These are phyloP conservation scores for Alsophila aescularia DNA, from an alignment of 2,888 invertebrate species.

Conservation along the genomic window DNA sequence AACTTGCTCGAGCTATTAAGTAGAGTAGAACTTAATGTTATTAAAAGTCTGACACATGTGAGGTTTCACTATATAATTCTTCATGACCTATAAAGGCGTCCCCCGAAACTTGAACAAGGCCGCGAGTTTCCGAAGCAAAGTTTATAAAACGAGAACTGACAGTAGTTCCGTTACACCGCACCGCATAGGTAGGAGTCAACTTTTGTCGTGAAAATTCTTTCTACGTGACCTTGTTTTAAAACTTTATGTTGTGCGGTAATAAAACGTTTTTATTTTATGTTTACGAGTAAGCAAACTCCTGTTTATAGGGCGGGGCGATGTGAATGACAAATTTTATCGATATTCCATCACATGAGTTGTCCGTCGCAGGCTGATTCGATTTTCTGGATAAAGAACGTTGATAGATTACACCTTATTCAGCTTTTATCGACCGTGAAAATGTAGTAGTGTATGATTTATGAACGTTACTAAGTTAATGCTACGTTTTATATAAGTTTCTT, in stretches of 20 bases:
- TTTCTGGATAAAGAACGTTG: constrained; percentile 41
- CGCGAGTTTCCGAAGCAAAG: constrained; percentile 55
- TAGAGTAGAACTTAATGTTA: constrained; percentile 10
- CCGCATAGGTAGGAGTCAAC: constrained; percentile 49
- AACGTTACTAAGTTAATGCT: constrained; percentile 33
- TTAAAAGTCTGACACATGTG: constrained; percentile 14
- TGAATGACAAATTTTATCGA: constrained; percentile 61
- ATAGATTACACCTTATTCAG: constrained; percentile 37
- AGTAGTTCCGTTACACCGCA: constrained; percentile 52
- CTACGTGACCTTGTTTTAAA: constrained; percentile 63
- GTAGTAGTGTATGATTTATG: constrained; percentile 34
- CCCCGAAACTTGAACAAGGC: constrained; percentile 65
- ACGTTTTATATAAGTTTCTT: constrained; percentile 32
- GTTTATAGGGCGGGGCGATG: constrained; percentile 52
- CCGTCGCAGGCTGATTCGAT: constrained; percentile 40
- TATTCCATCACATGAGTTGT: constrained; percentile 51
- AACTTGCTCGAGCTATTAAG: constrained; percentile 1
- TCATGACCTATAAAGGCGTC: constrained; percentile 63
- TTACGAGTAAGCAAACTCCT: constrained; percentile 62
- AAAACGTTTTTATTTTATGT: constrained; percentile 69
- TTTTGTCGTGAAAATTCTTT: constrained; percentile 64
- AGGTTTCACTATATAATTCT: constrained; percentile 40
- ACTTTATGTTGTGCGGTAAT: constrained; percentile 61
- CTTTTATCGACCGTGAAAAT: constrained; percentile 37
- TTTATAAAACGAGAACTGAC: constrained; percentile 65